Evolutionary conservation across 2,797 vertebrate species (phyloP), one percentile per base, ranked within the genome.

Genomic region (Phalanger gymnotis): DNA sequence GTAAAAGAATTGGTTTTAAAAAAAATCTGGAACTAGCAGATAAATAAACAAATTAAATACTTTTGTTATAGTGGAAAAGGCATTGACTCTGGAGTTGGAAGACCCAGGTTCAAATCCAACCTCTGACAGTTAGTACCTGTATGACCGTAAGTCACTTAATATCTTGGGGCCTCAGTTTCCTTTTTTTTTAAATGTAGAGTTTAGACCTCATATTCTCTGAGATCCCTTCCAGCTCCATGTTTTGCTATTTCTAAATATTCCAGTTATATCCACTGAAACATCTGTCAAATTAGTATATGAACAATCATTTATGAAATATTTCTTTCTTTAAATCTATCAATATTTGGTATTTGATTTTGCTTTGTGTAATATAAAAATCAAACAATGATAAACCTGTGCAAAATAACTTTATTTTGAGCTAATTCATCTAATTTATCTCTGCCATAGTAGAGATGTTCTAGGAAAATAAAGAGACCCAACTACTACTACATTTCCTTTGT

Each of bases 11-110:
- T 93, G 34, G 53, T 61, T 14, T 12, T 3, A 58, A n/a, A 56
- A 53, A 96, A 90, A 27, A n/a, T 22, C 40, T 58, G 93, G 54
- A 93, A 52, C 9, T 93, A 91, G 90, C 66, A 96, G 53, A 73
- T 54, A 66, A 14, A 55, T 30, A 54, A 16, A 47, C 34, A 40
- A 51, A 47, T 25, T 25, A 81, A 87, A 87, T 47, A 51, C 22
- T 47, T 87, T 51, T 87, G 40, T 27, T 27, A 3, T 28, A 87
- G 1, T 51, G 25, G 7, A 51, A 87, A 87, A 40, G 73, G 40
- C 25, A 47, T 34, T 87, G 73, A 10, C 19, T 19, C 7, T 87
- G 40, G 73, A 87, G 40, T 28, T 87, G 40, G 40, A 87, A 87
- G 73, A 27, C 40, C 10, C 12, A 25, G 66, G 22, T 87, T 47